Evolutionary conservation across 2,888 invertebrate species (phyloP).

Genomic region (Chorisops tibialis): DNA sequence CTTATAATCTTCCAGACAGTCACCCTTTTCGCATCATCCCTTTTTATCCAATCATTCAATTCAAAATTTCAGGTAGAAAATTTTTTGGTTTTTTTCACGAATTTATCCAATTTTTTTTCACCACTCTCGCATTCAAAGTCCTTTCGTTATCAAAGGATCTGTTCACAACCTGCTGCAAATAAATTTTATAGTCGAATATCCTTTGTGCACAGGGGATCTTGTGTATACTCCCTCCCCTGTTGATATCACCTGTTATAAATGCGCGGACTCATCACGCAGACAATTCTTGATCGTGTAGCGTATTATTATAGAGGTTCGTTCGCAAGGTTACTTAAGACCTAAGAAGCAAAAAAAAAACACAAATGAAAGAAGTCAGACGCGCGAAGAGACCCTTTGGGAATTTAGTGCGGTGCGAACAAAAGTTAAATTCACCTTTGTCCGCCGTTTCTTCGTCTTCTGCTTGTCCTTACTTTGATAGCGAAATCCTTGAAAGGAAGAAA

Average conservation of each 20-base stretch:
- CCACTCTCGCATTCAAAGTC: slow-evolving; percentile 3
- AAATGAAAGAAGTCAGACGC: slow-evolving; percentile 27
- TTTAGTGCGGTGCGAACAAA: slow-evolving; percentile 25
- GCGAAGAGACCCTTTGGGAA: slow-evolving; percentile 23
- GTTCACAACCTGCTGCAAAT: slow-evolving; percentile 40
- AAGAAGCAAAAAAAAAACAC: neutral
- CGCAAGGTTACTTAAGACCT: neutral
- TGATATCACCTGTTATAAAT: slow-evolving; percentile 39
- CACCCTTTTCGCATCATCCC: slow-evolving; percentile 8
- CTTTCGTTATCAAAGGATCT: neutral
- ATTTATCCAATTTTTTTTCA: neutral
- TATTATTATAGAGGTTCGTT: slow-evolving; percentile 13
- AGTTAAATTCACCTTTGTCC: slow-evolving; percentile 31
- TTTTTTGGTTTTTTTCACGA: neutral
- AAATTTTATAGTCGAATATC: slow-evolving; percentile 40
- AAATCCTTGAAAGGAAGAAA: slow-evolving; percentile 21
- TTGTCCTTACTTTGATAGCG: slow-evolving; percentile 19
- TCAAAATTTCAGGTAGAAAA: neutral
- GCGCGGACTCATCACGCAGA: neutral
- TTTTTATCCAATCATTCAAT: neutral
- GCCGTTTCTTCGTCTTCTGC: neutral
- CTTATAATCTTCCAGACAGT: neutral
- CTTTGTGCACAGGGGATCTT: slow-evolving; percentile 6
- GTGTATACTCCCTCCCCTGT: slow-evolving; percentile 26
- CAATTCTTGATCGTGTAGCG: neutral